Conservation (phyloP, 2,888 invertebrate genomes). For the Xylocampa areola region DNA sequence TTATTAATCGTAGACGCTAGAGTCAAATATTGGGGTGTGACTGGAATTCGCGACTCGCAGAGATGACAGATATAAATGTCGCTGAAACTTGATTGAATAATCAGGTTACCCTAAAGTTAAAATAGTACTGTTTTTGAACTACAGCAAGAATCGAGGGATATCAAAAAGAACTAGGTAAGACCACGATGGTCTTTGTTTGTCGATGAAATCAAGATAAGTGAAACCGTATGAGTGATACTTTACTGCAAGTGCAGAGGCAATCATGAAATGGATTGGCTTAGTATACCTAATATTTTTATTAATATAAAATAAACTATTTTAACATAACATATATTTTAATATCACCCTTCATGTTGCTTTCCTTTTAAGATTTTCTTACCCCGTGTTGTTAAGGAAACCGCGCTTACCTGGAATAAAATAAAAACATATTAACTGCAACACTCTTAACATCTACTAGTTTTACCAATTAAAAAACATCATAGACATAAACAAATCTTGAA, state of each 20-base stretch:
- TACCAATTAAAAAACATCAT: constrained; percentile 6
- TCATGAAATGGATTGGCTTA: neutral
- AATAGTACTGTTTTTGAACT: neutral
- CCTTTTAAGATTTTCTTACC: constrained; percentile 14
- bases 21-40: constrained; percentile 33
- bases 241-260: neutral
- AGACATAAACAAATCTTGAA: constrained; percentile 18
- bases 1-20: constrained; percentile 34
- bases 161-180: no score
- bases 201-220: no score
- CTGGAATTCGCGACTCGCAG: constrained; percentile 29
- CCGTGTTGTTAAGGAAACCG: neutral
- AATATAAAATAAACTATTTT: no score
- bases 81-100: constrained; percentile 20
- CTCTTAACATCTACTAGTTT: no score
- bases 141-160: no score
- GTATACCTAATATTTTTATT: no score
- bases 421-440: no score
- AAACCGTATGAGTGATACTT: no score
- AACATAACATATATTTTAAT: no score
- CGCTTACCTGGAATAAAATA: constrained; percentile 29
- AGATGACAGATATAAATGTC: constrained; percentile 37
- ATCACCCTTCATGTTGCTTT: neutral
- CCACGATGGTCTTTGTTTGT: no score
- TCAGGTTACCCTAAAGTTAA: neutral